phyloP scores from a whole-genome alignment of 1,140 invertebrate genomes.

The Pseudomyrmex flavicornis region DNA sequence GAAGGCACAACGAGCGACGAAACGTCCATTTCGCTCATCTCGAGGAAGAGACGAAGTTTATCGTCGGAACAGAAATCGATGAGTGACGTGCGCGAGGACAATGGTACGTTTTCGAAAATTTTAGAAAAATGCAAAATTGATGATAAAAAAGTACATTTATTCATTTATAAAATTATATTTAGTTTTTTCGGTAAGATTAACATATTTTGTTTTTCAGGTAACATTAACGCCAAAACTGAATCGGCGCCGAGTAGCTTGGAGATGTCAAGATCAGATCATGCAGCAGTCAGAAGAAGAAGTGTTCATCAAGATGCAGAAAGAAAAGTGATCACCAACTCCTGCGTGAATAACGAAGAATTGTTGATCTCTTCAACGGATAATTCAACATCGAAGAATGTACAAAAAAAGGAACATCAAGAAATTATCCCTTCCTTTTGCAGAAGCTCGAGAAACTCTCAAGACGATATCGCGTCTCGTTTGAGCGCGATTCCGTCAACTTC shows the following conservation, averaged over 20 bases:
- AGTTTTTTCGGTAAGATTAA: background rate
- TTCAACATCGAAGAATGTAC: conserved; percentile 20
- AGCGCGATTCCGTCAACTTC: conserved; percentile 24
- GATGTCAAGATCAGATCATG: background rate
- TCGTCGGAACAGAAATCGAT: conserved; percentile 13
- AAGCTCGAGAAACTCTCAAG: conserved; percentile 10
- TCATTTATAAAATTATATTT: no score
- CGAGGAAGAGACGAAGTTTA: conserved; percentile 2
- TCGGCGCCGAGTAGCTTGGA: background rate
- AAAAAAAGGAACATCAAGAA: conserved; percentile 66
- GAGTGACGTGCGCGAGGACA: background rate
- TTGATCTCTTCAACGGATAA: conserved; percentile 2
- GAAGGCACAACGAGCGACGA: background rate
- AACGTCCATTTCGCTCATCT: background rate
- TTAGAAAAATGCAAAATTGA: no score
- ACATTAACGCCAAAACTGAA: background rate
- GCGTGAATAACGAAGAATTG: background rate
- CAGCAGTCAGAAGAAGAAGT: background rate
- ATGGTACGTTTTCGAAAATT: background rate
- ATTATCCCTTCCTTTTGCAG: background rate
- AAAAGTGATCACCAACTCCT: background rate
- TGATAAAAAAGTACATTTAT: no score
- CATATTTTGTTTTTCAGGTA: background rate
- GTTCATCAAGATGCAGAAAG: conserved; percentile 28
- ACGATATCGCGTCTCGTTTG: background rate